Evolutionary conservation across 2,888 invertebrate genomes (phyloP), one percentile per base, ranked within the genome.

Genomic region (Pimpla rufipes): DNA sequence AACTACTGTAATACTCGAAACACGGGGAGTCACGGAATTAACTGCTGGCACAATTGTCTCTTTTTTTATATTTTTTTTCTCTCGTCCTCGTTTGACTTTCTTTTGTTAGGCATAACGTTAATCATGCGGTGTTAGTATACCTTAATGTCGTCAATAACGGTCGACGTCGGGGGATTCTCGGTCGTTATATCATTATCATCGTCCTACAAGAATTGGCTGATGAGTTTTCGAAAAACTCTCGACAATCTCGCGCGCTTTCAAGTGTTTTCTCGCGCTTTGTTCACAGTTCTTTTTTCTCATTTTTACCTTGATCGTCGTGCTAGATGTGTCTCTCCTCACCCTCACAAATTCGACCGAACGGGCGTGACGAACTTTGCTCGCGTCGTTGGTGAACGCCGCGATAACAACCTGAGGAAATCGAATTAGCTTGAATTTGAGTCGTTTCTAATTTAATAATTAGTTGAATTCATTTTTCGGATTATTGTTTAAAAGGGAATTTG

Each of bases 301-400:
- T 79, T 79, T 59, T 79, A 81, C 79, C 50, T 40, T n/a, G 10
- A 16, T 21, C 57, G 29, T 40, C 52, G 37, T 2, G 50, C 29
- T 40, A 10, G 1, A 1, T 18, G 79, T 59, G 5, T 87, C 88
- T 80, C 91, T 87, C 11, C 81, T 78, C n/a, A 87, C 77, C 76
- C 89, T 89, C 7, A 85, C 85, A 16, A 81, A 37, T 47, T 81
- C 73, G 16, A 85, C 73, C 0, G 92, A 89, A 57, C 91, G 88
- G 8, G 90, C 88, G 70, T 90, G 88, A 29, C 90, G 90, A 42
- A 89, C 88, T 84, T 96, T 96, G 66, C 94, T 95, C 6, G 95
- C 95, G 92, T 96, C 96, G 73, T 95, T 96, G 1, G 95, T 94
- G 64, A 97, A 94, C 10, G 95, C 95, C 13, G 95, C 94, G 85